These are phyloP conservation scores for Crambe crambe DNA, from an alignment of 37 sponge, comb jelly and placozoan species.

Conservation along the genomic window DNA sequence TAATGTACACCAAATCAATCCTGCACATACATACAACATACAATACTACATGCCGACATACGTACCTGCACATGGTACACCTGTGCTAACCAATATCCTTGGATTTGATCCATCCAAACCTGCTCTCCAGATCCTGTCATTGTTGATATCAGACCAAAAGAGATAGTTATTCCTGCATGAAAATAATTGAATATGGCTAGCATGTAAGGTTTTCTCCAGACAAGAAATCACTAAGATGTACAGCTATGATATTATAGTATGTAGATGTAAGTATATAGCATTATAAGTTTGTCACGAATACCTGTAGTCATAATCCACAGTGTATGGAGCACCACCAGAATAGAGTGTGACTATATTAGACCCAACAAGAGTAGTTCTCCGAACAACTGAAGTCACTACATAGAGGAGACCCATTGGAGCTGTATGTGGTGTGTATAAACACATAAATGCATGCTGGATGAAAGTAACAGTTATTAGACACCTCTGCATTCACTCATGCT, in stretches of 20 bases:
- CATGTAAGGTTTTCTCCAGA: no score
- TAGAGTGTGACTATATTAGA: background rate
- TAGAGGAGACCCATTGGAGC: background rate
- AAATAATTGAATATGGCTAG: no score
- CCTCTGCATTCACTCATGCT: background rate
- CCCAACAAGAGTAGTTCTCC: background rate
- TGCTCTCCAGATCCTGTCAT: background rate
- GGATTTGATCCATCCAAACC: background rate
- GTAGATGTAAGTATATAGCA: no score
- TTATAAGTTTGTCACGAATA: no score
- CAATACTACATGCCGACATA: no score
- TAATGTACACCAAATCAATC: background rate
- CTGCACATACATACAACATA: no score
- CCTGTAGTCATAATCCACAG: slow-evolving; percentile 5
- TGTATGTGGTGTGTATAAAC: no score
- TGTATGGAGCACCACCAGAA: background rate
- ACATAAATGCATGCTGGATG: no score
- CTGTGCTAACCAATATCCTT: background rate
- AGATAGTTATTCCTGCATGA: slow-evolving; percentile 1
- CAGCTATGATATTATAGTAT: no score
- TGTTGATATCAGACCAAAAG: slow-evolving; percentile 7
- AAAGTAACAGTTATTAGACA: background rate
- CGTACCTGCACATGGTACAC: background rate
- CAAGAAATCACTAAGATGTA: no score
- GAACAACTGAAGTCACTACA: background rate